Percentiles rank a stretch among this genome's conserved stretches.
Conservation (phyloP, 2,888 invertebrate genomes). For the Osmoderma eremita region DNA sequence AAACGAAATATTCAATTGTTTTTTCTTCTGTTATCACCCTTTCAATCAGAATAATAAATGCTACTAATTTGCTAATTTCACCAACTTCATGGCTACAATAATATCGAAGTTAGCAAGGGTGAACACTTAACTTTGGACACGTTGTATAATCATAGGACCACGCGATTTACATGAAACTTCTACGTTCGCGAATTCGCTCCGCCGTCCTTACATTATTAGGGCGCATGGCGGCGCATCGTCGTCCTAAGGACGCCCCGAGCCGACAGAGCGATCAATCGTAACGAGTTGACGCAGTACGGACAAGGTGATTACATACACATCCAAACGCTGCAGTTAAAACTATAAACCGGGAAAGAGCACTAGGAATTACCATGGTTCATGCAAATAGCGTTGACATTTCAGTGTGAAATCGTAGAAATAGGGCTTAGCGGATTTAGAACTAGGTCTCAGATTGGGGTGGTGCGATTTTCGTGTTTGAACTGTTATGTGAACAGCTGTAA, state of each 20-base stretch:
- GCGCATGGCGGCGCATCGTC: constrained; percentile 56
- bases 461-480: constrained; percentile 16
- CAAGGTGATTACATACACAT: no score
- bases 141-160: no score
- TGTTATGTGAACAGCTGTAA: constrained; percentile 43
- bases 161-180: no score
- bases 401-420: background rate
- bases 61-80: no score
- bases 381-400: constrained; percentile 26
- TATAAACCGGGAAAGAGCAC: background rate
- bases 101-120: no score
- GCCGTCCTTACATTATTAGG: constrained; percentile 25
- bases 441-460: background rate
- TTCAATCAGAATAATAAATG: no score
- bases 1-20: no score
- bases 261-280: constrained; percentile 49
- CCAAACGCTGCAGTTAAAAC: background rate
- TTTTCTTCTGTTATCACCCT: no score
- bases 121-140: no score
- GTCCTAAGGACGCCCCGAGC: constrained; percentile 47
- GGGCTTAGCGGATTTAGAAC: background rate
- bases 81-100: no score
- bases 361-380: constrained; percentile 25
- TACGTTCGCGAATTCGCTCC: no score
- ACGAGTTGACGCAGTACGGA: constrained; percentile 37